phyloP scores from a whole-genome alignment of 2,888 invertebrate genomes.

The Pecten maximus region DNA sequence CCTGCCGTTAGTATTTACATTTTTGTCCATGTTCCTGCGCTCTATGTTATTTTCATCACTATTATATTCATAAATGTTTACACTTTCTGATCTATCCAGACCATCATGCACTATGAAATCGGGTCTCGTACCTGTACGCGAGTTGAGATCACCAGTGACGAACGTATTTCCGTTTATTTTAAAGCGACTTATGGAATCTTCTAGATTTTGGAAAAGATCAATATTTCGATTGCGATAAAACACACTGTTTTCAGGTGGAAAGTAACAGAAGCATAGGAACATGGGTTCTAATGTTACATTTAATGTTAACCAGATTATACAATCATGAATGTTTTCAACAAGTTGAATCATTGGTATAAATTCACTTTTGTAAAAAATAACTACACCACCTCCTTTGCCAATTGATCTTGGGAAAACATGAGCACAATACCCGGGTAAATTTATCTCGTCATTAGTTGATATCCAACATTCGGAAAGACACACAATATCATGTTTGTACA shows the following conservation, averaged over 20 bases:
- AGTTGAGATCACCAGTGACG: neutral
- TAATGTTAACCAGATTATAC: neutral
- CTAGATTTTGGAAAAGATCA: neutral
- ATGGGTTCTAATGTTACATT: neutral
- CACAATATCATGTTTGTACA: neutral
- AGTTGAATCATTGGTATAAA: neutral
- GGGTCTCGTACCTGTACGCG: neutral
- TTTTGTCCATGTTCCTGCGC: neutral
- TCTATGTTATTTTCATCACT: neutral
- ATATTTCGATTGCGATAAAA: no score
- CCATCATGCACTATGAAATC: neutral
- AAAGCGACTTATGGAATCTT: neutral
- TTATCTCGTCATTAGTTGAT: neutral
- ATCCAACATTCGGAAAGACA: neutral
- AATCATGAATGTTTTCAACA: neutral
- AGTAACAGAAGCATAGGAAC: no score
- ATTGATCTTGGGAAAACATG: neutral
- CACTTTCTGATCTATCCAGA: neutral
- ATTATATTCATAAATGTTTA: neutral
- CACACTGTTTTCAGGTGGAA: no score
- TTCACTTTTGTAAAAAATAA: neutral
- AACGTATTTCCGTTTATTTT: neutral
- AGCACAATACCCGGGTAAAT: neutral
- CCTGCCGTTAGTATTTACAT: neutral
- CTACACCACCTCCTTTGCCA: neutral